These are phyloP conservation scores for Cremastinae sp. DNA, from an alignment of 2,888 invertebrate genomes.

Conservation along the genomic window DNA sequence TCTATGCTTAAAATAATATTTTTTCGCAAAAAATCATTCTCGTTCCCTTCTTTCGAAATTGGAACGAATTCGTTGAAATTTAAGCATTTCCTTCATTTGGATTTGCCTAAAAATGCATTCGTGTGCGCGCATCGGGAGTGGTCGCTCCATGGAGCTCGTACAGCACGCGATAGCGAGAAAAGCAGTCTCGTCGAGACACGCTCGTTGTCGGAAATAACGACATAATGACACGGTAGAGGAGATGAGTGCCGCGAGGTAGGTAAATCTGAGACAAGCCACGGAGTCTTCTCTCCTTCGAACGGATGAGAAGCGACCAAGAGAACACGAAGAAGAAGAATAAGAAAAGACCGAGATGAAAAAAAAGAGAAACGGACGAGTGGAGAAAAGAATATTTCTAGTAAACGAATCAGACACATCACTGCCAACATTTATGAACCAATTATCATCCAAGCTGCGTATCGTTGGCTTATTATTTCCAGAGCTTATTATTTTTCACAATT, in stretches of 20 bases:
- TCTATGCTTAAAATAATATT: too few species aligned
- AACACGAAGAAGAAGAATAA: slow-evolving; percentile 38
- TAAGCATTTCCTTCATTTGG: too few species aligned
- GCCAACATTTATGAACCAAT: slow-evolving; percentile 5
- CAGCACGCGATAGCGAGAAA: slow-evolving; percentile 4
- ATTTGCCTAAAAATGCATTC: too few species aligned
- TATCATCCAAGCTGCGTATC: too few species aligned
- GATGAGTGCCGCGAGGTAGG: slow-evolving; percentile 76
- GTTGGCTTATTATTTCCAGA: too few species aligned
- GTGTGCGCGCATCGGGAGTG: too few species aligned
- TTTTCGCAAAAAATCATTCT: too few species aligned
- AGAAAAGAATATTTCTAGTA: neutral
- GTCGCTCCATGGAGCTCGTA: too few species aligned
- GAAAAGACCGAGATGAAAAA: slow-evolving; percentile 18
- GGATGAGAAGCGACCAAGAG: slow-evolving; percentile 29
- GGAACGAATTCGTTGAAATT: too few species aligned
- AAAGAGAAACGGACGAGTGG: slow-evolving; percentile 35
- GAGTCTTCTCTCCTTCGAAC: slow-evolving; percentile 30
- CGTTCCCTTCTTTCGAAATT: too few species aligned
- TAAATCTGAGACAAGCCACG: slow-evolving; percentile 71
- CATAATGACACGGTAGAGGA: slow-evolving; percentile 79
- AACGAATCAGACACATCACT: neutral
- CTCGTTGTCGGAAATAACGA: slow-evolving; percentile 80
- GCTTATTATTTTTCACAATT: too few species aligned
- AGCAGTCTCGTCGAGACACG: slow-evolving; percentile 73